A percentile compares a stretch with the other conserved stretches of the same genome.
These are phyloP conservation scores for Scomber japonicus DNA, from an alignment of 2,113 vertebrate species.

Conservation along the genomic window DNA sequence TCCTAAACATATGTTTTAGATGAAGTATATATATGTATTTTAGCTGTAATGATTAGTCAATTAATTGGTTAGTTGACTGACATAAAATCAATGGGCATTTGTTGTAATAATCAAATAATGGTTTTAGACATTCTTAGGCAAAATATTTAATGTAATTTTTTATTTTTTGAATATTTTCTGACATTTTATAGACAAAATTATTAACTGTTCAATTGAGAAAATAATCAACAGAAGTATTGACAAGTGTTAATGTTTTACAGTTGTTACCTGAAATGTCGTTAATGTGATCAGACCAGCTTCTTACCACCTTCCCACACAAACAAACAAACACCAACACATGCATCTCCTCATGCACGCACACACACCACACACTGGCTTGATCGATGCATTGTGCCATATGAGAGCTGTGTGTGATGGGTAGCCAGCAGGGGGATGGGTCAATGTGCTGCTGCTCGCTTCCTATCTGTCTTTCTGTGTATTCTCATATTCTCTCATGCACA, in stretches of 20 bases:
- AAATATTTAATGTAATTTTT: too few relatives aligned
- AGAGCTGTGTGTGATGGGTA: constrained; percentile 74
- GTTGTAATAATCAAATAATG: too few relatives aligned
- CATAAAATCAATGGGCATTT: too few relatives aligned
- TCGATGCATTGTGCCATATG: constrained; percentile 66
- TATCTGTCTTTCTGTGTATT: constrained; percentile 42
- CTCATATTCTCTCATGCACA: constrained; percentile 41
- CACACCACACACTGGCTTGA: constrained; percentile 58
- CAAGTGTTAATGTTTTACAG: constrained; percentile 5
- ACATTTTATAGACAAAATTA: background rate
- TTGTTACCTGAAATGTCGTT: background rate
- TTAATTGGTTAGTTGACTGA: too few relatives aligned
- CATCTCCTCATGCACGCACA: constrained; percentile 6
- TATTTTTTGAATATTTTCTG: too few relatives aligned
- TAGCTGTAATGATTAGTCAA: too few relatives aligned
- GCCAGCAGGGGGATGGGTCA: constrained; percentile 76
- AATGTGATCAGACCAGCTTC: background rate
- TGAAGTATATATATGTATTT: background rate
- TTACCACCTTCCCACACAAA: constrained; percentile 3
- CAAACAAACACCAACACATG: background rate
- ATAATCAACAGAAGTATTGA: background rate
- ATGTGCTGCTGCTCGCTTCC: constrained; percentile 49
- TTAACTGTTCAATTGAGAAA: background rate
- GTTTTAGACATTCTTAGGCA: too few relatives aligned
- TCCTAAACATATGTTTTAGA: background rate